Conservation (phyloP, 2,113 vertebrate species). For the Colistium nudipinnis region DNA sequence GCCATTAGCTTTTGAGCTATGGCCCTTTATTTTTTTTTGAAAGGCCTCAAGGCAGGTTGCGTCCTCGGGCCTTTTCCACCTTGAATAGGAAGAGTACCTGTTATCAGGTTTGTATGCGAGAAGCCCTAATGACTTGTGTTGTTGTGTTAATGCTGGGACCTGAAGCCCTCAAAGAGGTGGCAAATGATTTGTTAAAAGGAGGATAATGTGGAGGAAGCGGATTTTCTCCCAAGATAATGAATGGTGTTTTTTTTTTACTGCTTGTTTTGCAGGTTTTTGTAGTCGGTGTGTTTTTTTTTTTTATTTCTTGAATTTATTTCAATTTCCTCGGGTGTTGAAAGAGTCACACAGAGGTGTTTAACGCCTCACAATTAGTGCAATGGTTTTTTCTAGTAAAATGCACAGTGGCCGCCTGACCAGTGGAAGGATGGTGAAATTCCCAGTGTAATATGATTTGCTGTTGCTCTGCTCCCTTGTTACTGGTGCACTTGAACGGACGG, state of each 20-base stretch:
- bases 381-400: constrained; percentile 14
- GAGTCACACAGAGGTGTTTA: not conserved
- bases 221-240: constrained; percentile 60
- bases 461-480: constrained; percentile 85
- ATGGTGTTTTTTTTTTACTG: constrained; percentile 2
- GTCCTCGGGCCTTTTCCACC: constrained; percentile 69
- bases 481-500: constrained; percentile 80
- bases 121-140: constrained; percentile 75
- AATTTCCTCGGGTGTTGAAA: not conserved
- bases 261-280: not conserved
- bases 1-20: constrained; percentile 92
- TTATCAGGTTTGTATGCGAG: constrained; percentile 68
- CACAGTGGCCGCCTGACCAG: not conserved
- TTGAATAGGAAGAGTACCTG: constrained; percentile 69
- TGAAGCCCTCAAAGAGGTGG: constrained; percentile 60
- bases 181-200: constrained; percentile 68
- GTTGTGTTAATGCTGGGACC: constrained; percentile 72
- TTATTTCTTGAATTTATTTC: not conserved
- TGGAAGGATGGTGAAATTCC: constrained; percentile 64
- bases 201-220: constrained; percentile 70
- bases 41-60: constrained; percentile 77
- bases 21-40: constrained; percentile 60
- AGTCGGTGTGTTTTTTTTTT: not conserved
- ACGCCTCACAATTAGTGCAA: not conserved
- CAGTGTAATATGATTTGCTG: constrained; percentile 82